Evolutionary conservation across 2,888 invertebrate species (phyloP), one percentile per base, ranked within the genome.

Genomic region (Antitype chi): DNA sequence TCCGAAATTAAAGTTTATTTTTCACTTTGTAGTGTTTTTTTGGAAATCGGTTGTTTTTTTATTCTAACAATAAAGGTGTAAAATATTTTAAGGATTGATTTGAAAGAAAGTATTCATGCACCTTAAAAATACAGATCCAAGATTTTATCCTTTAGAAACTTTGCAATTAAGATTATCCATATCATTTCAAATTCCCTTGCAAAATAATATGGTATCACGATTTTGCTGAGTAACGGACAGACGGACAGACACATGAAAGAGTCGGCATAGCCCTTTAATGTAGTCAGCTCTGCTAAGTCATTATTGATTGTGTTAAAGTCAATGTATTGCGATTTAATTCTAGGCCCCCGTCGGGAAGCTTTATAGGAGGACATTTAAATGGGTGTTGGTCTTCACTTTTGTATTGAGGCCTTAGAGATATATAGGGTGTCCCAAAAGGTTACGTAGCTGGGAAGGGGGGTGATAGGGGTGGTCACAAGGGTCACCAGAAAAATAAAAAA

Each of bases 181-280:
- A 80, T 81, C 74, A 85, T 73, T 70, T 80, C 49, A 67, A 74
- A 59, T 43, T 55, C 23, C 52, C 52, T 55, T 66, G 85, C 81
- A 64, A 80, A 79, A 84, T 82, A 78, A 78, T 79, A 80, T 57
- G 59, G 43, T 84, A 63, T 75, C 60, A 43, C 28, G 20, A 75
- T 75, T 57, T 1, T 85, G 87, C 85, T 76, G 64, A 73, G 57
- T 74, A 88, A 90, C 75, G 71, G 84, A 83, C 84, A 68, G 82
- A 88, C 86, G n/a, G 80, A 87, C 78, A 47, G 90, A 87, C 87
- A 85, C 74, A 74, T 87, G 72, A 86, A 89, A 79, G 81, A 72
- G 73, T 70, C 78, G 62, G 74, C 64, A 28, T 8, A 63, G 71
- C 81, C 82, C 76, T 81, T 87, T 83, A 32, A 78, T 82, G 79